Percentiles rank a stretch among this genome's conserved stretches.
These are phyloP conservation scores for Epistrophe grossulariae DNA, from an alignment of 2,888 invertebrate species.

Conservation along the genomic window DNA sequence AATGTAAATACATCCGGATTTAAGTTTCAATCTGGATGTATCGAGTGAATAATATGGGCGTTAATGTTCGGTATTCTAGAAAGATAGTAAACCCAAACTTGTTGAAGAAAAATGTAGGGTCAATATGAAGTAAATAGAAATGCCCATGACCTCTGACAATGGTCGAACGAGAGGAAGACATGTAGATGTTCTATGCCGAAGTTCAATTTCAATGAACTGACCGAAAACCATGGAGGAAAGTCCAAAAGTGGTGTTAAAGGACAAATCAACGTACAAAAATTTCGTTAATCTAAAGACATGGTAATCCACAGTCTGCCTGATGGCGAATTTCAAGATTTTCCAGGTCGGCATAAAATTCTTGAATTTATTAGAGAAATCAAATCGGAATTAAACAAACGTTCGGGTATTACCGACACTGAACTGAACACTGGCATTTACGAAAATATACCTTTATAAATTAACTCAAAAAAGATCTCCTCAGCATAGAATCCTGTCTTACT, in stretches of 20 bases:
- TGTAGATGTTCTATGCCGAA: constrained; percentile 77
- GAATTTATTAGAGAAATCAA: constrained; percentile 79
- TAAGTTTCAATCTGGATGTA: too few relatives aligned
- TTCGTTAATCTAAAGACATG: constrained; percentile 73
- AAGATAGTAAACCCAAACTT: too few relatives aligned
- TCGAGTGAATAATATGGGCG: too few relatives aligned
- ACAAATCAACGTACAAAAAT: not conserved
- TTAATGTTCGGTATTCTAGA: too few relatives aligned
- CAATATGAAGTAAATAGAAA: not conserved
- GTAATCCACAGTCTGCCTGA: constrained; percentile 79
- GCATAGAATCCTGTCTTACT: constrained; percentile 82
- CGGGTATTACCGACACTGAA: too few relatives aligned
- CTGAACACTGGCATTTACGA: constrained; percentile 79
- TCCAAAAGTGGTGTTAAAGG: not conserved
- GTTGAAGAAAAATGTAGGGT: too few relatives aligned
- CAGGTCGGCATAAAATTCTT: constrained; percentile 80
- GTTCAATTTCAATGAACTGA: constrained; percentile 78
- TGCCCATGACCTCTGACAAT: constrained; percentile 77
- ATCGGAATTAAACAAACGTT: too few relatives aligned
- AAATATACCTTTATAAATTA: constrained; percentile 78
- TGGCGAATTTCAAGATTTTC: too few relatives aligned
- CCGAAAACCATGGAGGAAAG: constrained; percentile 75
- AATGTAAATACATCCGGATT: not conserved
- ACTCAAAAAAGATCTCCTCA: constrained; percentile 81
- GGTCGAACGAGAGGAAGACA: constrained; percentile 79